These are phyloP conservation scores for Dasypolia templi DNA, from an alignment of 2,888 invertebrate species.

Conservation along the genomic window DNA sequence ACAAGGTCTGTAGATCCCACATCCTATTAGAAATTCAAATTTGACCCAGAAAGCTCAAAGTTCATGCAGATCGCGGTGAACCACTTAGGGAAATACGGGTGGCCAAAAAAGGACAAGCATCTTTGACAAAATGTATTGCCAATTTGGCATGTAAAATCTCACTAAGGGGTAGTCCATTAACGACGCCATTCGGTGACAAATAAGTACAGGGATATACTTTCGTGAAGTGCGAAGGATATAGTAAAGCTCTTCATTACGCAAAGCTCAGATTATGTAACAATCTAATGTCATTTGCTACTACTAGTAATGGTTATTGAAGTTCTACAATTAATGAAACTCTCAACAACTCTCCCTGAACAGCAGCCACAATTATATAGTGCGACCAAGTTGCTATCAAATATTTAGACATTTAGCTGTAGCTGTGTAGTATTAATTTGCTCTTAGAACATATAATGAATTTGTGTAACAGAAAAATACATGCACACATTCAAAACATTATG, in stretches of 20 bases:
- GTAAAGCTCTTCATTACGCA: neutral
- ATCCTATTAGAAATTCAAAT: slow-evolving; percentile 45
- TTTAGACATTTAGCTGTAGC: neutral
- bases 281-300: neutral
- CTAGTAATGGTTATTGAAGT: neutral
- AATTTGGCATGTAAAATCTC: slow-evolving; percentile 25
- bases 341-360: too few species aligned
- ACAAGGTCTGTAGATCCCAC: slow-evolving; percentile 1
- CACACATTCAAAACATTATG: slow-evolving; percentile 2
- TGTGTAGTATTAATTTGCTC: neutral
- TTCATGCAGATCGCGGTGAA: slow-evolving; percentile 19
- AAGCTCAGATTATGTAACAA: neutral
- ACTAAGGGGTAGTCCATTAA: slow-evolving; percentile 2
- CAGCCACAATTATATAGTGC: neutral
- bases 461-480: slow-evolving; percentile 1
- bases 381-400: slow-evolving; percentile 1
- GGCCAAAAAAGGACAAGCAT: slow-evolving; percentile 15
- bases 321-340: neutral
- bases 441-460: neutral
- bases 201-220: neutral
- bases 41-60: slow-evolving; percentile 41
- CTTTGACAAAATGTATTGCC: slow-evolving; percentile 37
- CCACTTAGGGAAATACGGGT: slow-evolving; percentile 15
- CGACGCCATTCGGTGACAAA: neutral
- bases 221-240: neutral